These are phyloP conservation scores for Mola mola DNA, from an alignment of 2,113 vertebrate species.

Conservation along the genomic window DNA sequence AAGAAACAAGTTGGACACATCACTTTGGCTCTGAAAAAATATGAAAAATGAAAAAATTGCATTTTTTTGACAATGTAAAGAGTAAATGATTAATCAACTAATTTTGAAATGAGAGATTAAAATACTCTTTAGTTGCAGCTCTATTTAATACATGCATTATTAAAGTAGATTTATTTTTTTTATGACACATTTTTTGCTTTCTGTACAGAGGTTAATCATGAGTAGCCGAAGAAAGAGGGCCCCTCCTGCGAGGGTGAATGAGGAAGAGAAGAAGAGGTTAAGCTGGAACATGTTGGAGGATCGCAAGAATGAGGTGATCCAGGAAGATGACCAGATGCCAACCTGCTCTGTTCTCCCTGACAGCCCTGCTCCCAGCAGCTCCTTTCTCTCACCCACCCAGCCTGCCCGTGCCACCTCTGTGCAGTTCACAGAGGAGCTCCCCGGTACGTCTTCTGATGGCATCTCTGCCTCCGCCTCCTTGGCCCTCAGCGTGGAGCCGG, in stretches of 20 bases:
- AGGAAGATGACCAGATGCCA: conserved; percentile 50
- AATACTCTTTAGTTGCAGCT: no score
- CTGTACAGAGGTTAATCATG: conserved; percentile 78
- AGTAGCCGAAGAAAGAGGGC: conserved; percentile 90
- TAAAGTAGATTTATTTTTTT: no score
- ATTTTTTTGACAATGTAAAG: no score
- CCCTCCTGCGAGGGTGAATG: conserved; percentile 87
- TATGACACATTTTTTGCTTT: background rate
- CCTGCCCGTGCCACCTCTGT: conserved; percentile 43
- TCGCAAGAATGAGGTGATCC: conserved; percentile 74
- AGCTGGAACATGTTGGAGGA: conserved; percentile 96
- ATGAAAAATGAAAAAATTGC: no score
- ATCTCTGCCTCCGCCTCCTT: conserved; percentile 66
- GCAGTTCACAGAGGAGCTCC: conserved; percentile 63
- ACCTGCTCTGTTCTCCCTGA: conserved; percentile 63
- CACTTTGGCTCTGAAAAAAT: no score
- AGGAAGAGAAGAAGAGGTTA: conserved; percentile 87
- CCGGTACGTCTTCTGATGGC: conserved; percentile 59
- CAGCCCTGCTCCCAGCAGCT: background rate
- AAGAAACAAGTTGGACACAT: no score
- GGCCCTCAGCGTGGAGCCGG: conserved; percentile 77
- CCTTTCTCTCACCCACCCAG: conserved; percentile 27
- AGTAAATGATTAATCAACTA: no score
- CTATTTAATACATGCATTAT: no score
- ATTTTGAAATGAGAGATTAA: no score